These are phyloP conservation scores for Galemys pyrenaicus DNA, from an alignment of 2,113 vertebrate species.

Conservation along the genomic window DNA sequence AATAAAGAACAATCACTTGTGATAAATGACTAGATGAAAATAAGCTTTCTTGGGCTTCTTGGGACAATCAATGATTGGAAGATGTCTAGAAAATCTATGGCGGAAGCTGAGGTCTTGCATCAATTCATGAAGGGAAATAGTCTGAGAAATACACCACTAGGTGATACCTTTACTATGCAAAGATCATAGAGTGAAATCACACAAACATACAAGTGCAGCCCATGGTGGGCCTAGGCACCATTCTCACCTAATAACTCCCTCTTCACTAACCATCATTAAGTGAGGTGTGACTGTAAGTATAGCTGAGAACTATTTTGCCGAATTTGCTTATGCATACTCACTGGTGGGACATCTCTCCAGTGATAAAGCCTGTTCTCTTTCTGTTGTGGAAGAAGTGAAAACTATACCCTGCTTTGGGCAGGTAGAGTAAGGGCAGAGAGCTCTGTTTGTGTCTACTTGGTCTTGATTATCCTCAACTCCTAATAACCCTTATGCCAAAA, in stretches of 20 bases:
- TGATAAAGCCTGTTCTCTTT: background rate
- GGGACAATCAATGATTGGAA: background rate
- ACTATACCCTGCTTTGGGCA: background rate
- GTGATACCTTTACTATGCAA: too few species aligned
- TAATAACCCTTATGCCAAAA: background rate
- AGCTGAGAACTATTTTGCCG: background rate
- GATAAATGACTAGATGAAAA: background rate
- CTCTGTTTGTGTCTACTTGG: background rate
- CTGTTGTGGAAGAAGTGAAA: background rate
- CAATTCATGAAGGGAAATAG: too few species aligned
- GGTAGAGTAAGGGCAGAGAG: background rate
- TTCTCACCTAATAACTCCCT: too few species aligned
- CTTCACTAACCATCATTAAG: too few species aligned
- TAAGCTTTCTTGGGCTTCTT: background rate
- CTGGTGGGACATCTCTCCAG: rapidly evolving
- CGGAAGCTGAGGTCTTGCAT: background rate
- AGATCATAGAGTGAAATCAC: too few species aligned
- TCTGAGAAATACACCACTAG: too few species aligned
- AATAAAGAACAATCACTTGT: background rate
- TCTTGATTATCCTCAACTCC: background rate
- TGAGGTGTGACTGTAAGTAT: too few species aligned
- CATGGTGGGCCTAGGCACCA: too few species aligned
- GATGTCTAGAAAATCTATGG: background rate
- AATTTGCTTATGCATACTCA: background rate
- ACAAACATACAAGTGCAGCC: too few species aligned